These are phyloP conservation scores for Dynastes maya DNA, from an alignment of 2,888 invertebrate genomes.

Conservation along the genomic window DNA sequence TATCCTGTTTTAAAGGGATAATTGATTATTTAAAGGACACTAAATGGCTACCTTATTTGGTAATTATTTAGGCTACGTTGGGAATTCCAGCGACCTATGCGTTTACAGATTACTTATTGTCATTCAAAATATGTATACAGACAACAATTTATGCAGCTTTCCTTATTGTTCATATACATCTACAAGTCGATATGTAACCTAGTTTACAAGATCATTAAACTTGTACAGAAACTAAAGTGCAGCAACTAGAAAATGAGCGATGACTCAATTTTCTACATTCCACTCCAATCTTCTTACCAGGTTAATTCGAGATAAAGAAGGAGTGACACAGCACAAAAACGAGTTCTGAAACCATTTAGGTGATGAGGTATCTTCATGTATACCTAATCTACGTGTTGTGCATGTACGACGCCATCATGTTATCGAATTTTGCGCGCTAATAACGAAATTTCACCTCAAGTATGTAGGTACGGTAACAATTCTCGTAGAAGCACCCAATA, in stretches of 20 bases:
- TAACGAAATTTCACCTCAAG: not conserved
- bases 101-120: too few relatives aligned
- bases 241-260: conserved; percentile 10
- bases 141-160: too few relatives aligned
- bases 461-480: not conserved
- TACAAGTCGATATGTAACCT: conserved; percentile 8
- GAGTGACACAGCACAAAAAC: conserved; percentile 4
- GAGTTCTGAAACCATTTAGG: not conserved
- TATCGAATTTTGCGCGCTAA: conserved; percentile 12
- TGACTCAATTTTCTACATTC: conserved; percentile 30
- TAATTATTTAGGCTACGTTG: too few relatives aligned
- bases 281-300: conserved; percentile 14
- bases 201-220: conserved; percentile 21
- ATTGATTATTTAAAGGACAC: too few relatives aligned
- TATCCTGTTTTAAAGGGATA: too few relatives aligned
- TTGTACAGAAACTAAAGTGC: conserved; percentile 7
- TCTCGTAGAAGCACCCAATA: not conserved
- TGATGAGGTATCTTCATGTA: not conserved
- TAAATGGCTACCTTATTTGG: too few relatives aligned
- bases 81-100: too few relatives aligned
- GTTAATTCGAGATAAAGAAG: conserved; percentile 4
- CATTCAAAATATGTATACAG: too few relatives aligned
- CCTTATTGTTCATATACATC: not conserved
- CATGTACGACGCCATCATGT: not conserved
- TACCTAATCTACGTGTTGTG: not conserved